Conservation (phyloP, 2,888 invertebrate genomes). For the Phengaris arion region DNA sequence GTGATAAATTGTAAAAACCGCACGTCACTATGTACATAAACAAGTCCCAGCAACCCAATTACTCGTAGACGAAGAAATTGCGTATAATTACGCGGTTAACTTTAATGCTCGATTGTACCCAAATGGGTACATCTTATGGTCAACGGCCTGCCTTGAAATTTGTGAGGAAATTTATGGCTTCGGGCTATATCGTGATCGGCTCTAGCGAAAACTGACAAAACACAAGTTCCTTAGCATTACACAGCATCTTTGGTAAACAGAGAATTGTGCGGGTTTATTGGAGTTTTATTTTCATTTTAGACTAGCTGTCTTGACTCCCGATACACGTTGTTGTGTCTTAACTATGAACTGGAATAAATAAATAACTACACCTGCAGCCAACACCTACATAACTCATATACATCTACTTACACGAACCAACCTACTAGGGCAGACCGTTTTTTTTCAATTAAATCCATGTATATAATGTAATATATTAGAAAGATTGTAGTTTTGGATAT, state of each 20-base stretch:
- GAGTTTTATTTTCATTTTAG: no score
- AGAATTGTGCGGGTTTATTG: background rate
- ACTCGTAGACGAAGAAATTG: slow-evolving; percentile 27
- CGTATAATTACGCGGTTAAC: slow-evolving; percentile 21
- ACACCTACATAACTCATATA: no score
- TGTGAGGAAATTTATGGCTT: slow-evolving; percentile 40
- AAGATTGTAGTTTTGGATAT: no score
- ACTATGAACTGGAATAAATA: no score
- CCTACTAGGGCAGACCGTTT: no score
- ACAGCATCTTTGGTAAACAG: background rate
- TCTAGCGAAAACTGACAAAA: slow-evolving; percentile 39
- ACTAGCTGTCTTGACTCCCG: no score
- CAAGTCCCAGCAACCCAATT: slow-evolving; percentile 1
- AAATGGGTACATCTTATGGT: slow-evolving; percentile 34
- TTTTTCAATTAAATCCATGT: no score
- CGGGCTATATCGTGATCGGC: slow-evolving; percentile 38
- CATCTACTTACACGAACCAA: no score
- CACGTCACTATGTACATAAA: slow-evolving; percentile 19
- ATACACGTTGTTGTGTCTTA: no score
- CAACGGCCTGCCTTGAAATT: slow-evolving; percentile 39
- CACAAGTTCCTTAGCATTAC: slow-evolving; percentile 29
- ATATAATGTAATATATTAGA: no score
- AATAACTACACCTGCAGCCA: no score
- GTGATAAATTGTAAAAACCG: background rate
- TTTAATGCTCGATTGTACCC: slow-evolving; percentile 24